These are phyloP conservation scores for Ceryle rudis DNA, from an alignment of 2,797 vertebrate species.

Conservation along the genomic window DNA sequence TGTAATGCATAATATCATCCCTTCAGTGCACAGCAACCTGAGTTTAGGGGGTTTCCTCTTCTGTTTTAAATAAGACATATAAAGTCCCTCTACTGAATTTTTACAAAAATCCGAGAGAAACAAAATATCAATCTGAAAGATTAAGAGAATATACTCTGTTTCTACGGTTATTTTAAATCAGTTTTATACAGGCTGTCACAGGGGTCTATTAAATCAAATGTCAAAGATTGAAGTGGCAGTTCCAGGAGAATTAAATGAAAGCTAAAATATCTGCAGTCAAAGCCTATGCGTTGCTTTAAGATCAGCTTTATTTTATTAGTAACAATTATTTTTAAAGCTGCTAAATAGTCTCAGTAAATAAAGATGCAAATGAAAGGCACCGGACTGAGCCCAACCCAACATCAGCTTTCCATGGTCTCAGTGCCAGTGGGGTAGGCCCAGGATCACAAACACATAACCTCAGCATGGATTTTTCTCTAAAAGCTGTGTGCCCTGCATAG, in stretches of 20 bases:
- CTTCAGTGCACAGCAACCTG: background rate
- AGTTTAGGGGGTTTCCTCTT: background rate
- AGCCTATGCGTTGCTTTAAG: background rate
- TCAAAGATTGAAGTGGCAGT: slow-evolving; percentile 15
- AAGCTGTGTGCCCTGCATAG: accelerated
- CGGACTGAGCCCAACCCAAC: background rate
- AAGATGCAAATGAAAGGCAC: background rate
- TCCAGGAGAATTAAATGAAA: background rate
- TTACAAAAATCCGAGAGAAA: slow-evolving; percentile 1
- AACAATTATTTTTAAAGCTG: background rate
- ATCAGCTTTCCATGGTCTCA: background rate
- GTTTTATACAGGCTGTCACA: slow-evolving; percentile 9
- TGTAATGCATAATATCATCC: background rate
- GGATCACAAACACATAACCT: background rate
- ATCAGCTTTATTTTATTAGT: background rate
- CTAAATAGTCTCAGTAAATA: background rate
- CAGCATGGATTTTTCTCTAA: background rate
- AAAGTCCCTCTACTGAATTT: background rate
- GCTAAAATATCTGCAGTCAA: background rate
- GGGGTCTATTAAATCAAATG: slow-evolving; percentile 32
- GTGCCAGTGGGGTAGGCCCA: background rate
- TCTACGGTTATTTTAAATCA: slow-evolving; percentile 44
- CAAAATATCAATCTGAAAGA: slow-evolving; percentile 10
- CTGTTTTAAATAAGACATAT: background rate
- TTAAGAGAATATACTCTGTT: slow-evolving; percentile 29